These are phyloP conservation scores for Notarius quadriscutis DNA, from an alignment of 2,113 vertebrate species.

Conservation along the genomic window DNA sequence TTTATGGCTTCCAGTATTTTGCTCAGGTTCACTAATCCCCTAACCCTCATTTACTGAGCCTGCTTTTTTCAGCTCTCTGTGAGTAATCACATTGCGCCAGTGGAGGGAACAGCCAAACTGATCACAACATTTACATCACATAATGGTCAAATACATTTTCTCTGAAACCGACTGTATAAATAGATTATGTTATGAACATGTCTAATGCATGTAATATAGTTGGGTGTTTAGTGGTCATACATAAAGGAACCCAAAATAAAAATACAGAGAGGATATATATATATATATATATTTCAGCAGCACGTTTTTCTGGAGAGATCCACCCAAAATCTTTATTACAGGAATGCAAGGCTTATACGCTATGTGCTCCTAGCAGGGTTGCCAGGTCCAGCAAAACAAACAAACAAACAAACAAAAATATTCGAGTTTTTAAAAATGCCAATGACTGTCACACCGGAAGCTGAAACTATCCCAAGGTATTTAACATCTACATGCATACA, in stretches of 20 bases:
- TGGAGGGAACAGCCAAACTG: slow-evolving; percentile 57
- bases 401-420: too few relatives aligned
- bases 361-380: background rate
- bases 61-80: slow-evolving; percentile 41
- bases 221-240: background rate
- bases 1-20: slow-evolving; percentile 53
- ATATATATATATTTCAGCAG: background rate
- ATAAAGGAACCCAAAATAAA: background rate
- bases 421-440: too few relatives aligned
- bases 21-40: slow-evolving; percentile 53
- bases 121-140: slow-evolving; percentile 52
- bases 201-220: background rate
- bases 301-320: background rate
- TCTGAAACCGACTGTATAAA: background rate
- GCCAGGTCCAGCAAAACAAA: background rate
- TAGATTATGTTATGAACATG: background rate
- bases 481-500: background rate
- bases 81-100: slow-evolving; percentile 62
- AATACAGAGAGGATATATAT: background rate
- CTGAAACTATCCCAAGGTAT: background rate
- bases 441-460: too few relatives aligned
- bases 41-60: slow-evolving; percentile 25
- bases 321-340: background rate
- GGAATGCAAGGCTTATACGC: background rate
- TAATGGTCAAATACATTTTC: background rate